These are phyloP conservation scores for Drosophila leonis DNA, from an alignment of 2,888 invertebrate species.

Conservation along the genomic window DNA sequence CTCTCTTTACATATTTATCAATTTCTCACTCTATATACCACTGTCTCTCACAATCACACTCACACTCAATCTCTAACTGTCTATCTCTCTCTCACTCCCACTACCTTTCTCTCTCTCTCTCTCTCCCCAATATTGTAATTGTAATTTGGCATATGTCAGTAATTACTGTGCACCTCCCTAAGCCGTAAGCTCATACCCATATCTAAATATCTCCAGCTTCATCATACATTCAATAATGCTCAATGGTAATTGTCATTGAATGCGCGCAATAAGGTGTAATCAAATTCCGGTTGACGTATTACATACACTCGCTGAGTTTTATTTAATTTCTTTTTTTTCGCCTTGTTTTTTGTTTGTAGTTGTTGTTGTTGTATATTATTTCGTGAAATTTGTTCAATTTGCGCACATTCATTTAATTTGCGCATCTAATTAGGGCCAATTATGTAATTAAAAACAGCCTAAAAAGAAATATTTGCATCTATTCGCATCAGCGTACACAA, in stretches of 20 bases:
- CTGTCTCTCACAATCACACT: background rate
- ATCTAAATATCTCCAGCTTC: background rate
- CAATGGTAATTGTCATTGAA: constrained; percentile 1
- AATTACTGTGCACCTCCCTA: background rate
- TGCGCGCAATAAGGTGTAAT: constrained; percentile 3
- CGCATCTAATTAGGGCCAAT: constrained; percentile 73
- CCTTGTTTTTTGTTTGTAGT: background rate
- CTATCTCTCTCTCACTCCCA: background rate
- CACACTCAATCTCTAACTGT: too few species aligned
- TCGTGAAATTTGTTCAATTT: constrained; percentile 28
- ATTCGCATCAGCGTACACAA: constrained; percentile 4
- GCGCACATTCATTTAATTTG: constrained; percentile 52
- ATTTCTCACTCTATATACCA: background rate
- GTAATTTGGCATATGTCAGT: background rate
- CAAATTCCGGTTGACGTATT: constrained; percentile 26
- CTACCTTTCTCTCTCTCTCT: background rate
- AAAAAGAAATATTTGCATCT: constrained; percentile 22
- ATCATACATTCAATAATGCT: background rate
- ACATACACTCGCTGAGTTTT: constrained; percentile 6
- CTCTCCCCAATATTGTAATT: background rate
- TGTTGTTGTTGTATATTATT: constrained; percentile 7
- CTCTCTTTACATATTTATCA: background rate
- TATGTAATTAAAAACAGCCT: constrained; percentile 65
- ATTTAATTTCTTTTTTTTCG: background rate
- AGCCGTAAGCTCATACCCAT: background rate